Evolutionary conservation across 64 coral and sea anemone species (phyloP).

Genomic region (Stylophora pistillata): DNA sequence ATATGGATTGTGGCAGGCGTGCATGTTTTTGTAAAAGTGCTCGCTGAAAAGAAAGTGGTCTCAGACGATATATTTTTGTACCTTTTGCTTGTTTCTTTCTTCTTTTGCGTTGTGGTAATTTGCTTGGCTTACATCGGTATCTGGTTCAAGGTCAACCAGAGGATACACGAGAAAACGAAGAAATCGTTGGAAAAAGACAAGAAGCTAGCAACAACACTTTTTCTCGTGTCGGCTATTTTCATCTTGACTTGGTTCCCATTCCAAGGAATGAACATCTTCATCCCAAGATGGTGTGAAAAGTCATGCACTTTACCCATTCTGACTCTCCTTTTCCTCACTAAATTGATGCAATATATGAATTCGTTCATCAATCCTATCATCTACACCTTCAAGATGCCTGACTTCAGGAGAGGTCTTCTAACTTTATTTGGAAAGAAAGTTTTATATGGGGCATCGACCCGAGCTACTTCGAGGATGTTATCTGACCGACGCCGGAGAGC

Average conservation of each 20-base stretch:
- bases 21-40: slow-evolving; percentile 41
- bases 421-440: slow-evolving; percentile 16
- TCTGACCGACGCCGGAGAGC: slow-evolving; percentile 9
- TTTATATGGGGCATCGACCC: neutral
- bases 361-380: slow-evolving; percentile 85
- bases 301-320: neutral
- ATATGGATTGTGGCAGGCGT: slow-evolving; percentile 71
- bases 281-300: slow-evolving; percentile 8
- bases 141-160: slow-evolving; percentile 70
- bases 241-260: slow-evolving; percentile 75
- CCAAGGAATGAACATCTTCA: slow-evolving; percentile 62
- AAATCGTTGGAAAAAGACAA: slow-evolving; percentile 79
- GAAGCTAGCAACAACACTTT: slow-evolving; percentile 76
- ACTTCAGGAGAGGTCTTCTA: slow-evolving; percentile 64
- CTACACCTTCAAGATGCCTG: slow-evolving; percentile 90
- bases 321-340: slow-evolving; percentile 52
- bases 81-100: slow-evolving; percentile 5
- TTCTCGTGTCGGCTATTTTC: slow-evolving; percentile 75
- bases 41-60: neutral
- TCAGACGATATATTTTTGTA: slow-evolving; percentile 25
- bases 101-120: slow-evolving; percentile 56
- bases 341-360: slow-evolving; percentile 81
- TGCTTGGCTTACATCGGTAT: slow-evolving; percentile 79
- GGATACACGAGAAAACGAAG: slow-evolving; percentile 87
- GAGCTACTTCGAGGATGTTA: slow-evolving; percentile 10